Evolutionary conservation across 2,113 vertebrate genomes (phyloP).

Genomic region (Apeltes quadracus): DNA sequence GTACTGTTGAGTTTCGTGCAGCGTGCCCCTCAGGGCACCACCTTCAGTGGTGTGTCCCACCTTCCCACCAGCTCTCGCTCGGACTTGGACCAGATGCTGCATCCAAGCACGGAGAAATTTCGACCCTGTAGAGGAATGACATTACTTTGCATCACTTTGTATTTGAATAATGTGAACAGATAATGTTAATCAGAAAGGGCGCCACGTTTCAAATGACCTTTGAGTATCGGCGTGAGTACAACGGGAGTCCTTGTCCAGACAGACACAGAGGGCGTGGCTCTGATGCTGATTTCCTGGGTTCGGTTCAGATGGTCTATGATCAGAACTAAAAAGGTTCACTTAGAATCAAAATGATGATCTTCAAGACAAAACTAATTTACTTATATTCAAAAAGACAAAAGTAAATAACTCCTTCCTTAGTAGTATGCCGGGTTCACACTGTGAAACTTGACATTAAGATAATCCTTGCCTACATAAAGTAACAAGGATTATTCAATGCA

Average conservation of each 20-base stretch:
- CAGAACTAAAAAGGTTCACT: conserved; percentile 19
- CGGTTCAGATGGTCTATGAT: conserved; percentile 76
- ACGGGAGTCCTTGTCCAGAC: conserved; percentile 85
- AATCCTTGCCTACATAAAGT: conserved; percentile 68
- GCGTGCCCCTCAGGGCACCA: conserved; percentile 75
- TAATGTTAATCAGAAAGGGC: background rate
- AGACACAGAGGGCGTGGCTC: conserved; percentile 79
- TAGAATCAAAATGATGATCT: too few relatives aligned
- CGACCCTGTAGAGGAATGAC: conserved; percentile 75
- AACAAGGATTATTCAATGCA: background rate
- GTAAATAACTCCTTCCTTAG: conserved; percentile 77
- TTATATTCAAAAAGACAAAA: background rate
- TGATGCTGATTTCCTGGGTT: conserved; percentile 77
- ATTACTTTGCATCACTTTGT: background rate
- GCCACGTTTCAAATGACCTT: conserved; percentile 70
- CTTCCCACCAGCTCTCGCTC: conserved; percentile 65
- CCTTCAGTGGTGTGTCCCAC: too few relatives aligned
- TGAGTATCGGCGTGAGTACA: conserved; percentile 82
- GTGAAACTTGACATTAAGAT: conserved; percentile 79
- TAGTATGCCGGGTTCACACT: conserved; percentile 68
- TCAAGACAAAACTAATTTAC: background rate
- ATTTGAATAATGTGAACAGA: too few relatives aligned
- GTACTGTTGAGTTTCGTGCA: background rate
- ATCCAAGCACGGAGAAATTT: conserved; percentile 85
- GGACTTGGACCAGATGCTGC: conserved; percentile 73